These are phyloP conservation scores for Platichthys flesus DNA, from an alignment of 2,113 vertebrate genomes.

Conservation along the genomic window DNA sequence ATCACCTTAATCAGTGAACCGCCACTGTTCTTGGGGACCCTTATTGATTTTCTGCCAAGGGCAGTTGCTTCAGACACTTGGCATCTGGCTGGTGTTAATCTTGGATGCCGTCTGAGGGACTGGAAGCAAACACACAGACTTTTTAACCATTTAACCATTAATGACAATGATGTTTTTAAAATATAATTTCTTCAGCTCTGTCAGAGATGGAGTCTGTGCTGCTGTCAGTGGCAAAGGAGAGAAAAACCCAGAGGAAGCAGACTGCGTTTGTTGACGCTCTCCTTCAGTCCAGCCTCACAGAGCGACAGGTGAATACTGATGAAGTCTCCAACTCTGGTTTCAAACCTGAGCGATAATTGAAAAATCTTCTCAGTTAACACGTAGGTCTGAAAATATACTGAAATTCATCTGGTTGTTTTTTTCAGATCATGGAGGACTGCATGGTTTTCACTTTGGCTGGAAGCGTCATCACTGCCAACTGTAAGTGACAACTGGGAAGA, in stretches of 20 bases:
- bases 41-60: constrained; percentile 20
- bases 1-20: background rate
- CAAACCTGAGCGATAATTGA: background rate
- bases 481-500: constrained; percentile 80
- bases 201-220: constrained; percentile 90
- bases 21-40: background rate
- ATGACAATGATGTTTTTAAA: background rate
- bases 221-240: constrained; percentile 88
- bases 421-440: constrained; percentile 93
- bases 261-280: constrained; percentile 89
- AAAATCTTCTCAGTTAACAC: background rate
- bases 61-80: background rate
- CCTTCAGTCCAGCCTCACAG: constrained; percentile 88
- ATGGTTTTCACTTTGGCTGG: constrained; percentile 97
- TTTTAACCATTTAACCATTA: no score
- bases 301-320: constrained; percentile 87
- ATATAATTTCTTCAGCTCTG: constrained; percentile 81
- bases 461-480: constrained; percentile 92
- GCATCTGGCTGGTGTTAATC: background rate
- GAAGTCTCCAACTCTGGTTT: background rate
- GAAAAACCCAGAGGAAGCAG: constrained; percentile 82
- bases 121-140: background rate
- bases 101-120: background rate
- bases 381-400: background rate
- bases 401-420: background rate